Evolutionary conservation across 2,113 vertebrate genomes (phyloP), one percentile per base, ranked within the genome.

Genomic region (Mesitornis unicolor): DNA sequence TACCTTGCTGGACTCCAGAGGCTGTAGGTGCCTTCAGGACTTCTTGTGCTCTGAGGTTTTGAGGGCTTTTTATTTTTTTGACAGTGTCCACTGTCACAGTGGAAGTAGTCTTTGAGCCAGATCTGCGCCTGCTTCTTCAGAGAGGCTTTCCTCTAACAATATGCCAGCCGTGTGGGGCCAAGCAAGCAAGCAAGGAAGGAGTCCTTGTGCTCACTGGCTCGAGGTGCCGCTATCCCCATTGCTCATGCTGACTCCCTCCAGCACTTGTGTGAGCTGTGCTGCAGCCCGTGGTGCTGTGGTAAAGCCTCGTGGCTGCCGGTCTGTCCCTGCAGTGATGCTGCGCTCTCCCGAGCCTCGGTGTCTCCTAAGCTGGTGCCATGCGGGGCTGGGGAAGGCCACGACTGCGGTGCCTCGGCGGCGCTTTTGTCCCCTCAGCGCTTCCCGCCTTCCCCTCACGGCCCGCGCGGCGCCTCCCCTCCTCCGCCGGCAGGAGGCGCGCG

Each of bases 141-240:
- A 48, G 21, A 33, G 28, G 10, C 35, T 57, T 78, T 67, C 33
- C 21, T 42, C 36, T 25, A 29, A 11, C 25, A 29, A 3, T 1
- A 1, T 35, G 20, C 12, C 16, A 13, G 16, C 16, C 0, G 0
- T 2, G 10, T 7, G 48, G 4, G 9, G 36, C 48, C 26, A 26
- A 51, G 50, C 2, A 2, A 21, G 14, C 17, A 8, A 3, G 10
- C 47, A 24, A 28, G 4, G 26, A 60, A 38, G 63, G 40, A 45
- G 25, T 0, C 8, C 7, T 51, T 47, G 10, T 18, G 5, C 31
- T 33, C 1, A 0, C 31, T 0, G 8, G 21, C n/a, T 4, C 2
- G 2, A 25, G 45, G 8, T 5, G 19, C 50, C 43, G 31, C 42
- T 11, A 2, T 0, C 21, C 11, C 0, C 7, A 0, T 1, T 2